Conservation (phyloP, 2,797 vertebrate genomes). For the Ctenopoma multispine region DNA sequence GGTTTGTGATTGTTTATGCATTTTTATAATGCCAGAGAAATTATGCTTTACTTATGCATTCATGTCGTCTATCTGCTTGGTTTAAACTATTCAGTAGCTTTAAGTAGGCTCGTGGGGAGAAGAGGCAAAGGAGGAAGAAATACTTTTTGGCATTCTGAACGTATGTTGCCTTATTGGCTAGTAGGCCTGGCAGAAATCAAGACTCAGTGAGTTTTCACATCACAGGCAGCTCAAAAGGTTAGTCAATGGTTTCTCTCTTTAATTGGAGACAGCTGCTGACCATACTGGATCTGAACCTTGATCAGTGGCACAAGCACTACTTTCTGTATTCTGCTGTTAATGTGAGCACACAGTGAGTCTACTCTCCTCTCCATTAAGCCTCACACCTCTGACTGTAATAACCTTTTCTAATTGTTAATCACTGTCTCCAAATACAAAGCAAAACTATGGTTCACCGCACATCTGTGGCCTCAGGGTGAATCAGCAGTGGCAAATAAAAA, state of each 20-base stretch:
- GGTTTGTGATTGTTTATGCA: slow-evolving; percentile 41
- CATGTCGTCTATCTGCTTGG: slow-evolving; percentile 53
- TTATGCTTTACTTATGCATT: slow-evolving; percentile 62
- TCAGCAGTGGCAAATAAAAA: slow-evolving; percentile 2
- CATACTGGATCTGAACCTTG: too few relatives aligned
- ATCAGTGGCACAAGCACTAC: too few relatives aligned
- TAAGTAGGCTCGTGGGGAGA: slow-evolving; percentile 61
- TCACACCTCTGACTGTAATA: slow-evolving; percentile 38
- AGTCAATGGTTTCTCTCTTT: not conserved
- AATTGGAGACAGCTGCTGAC: too few relatives aligned
- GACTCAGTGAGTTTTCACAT: slow-evolving; percentile 10
- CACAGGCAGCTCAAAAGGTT: not conserved
- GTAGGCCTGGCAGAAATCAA: slow-evolving; percentile 55
- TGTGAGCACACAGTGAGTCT: slow-evolving; percentile 33
- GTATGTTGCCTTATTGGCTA: slow-evolving; percentile 71
- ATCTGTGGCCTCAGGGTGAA: not conserved
- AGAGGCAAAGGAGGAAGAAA: slow-evolving; percentile 36
- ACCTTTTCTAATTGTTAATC: not conserved
- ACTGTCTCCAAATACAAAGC: not conserved
- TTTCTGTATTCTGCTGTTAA: not conserved
- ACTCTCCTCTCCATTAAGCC: slow-evolving; percentile 51
- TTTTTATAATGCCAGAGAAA: slow-evolving; percentile 57
- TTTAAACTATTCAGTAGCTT: slow-evolving; percentile 73
- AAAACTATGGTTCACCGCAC: not conserved
- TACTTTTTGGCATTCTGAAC: slow-evolving; percentile 78